Evolutionary conservation across 2,113 vertebrate genomes (phyloP), one percentile per base, ranked within the genome.

Genomic region (Mustela nigripes): DNA sequence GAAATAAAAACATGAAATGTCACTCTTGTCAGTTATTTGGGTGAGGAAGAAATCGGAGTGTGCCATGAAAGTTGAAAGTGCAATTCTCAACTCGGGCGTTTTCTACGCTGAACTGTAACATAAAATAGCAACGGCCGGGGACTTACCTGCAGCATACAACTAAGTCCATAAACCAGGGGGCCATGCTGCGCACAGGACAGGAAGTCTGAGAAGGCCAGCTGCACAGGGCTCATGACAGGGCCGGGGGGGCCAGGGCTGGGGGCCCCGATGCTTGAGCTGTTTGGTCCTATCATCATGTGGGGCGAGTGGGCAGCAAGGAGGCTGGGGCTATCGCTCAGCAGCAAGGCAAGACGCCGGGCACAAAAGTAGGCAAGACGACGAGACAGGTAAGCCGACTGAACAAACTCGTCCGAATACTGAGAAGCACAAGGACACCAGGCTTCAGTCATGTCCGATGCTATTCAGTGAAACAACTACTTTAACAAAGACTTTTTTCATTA

Each of bases 361-460:
- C 99, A 99, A 5, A 99, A 99, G 87, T 98, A 99, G 62, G 99
- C 99, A 7, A 99, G 99, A 94, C 99, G 98, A 10, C 98, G 98
- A 45, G 99, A 99, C 58, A 99, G 97, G 97, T 99, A 99, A 79
- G 99, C 99, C 2, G 99, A 99, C 94, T 99, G 99, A 19, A 99
- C 99, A 94, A 99, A 99, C 87, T 99, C 99, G 36, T 99, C 99
- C 0, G 99, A 99, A 76, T 99, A 99, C 99, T 99, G 98, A 39
- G 97, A 89, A 53, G 62, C 1, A 89, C 50, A 73, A 85, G 78
- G 14, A 71, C 36, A 62, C 26, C 82, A 31, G 82, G 7, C 21
- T 18, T 79, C 53, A 81, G 87, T 60, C 87, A 76, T 0, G 1
- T 7, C 60, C 24, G 24, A 3, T 0, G 33, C 78, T 21, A 24